Evolutionary conservation across 2,888 invertebrate genomes (phyloP), one percentile per base, ranked within the genome.

Genomic region (Lamellibrachia satsuma): DNA sequence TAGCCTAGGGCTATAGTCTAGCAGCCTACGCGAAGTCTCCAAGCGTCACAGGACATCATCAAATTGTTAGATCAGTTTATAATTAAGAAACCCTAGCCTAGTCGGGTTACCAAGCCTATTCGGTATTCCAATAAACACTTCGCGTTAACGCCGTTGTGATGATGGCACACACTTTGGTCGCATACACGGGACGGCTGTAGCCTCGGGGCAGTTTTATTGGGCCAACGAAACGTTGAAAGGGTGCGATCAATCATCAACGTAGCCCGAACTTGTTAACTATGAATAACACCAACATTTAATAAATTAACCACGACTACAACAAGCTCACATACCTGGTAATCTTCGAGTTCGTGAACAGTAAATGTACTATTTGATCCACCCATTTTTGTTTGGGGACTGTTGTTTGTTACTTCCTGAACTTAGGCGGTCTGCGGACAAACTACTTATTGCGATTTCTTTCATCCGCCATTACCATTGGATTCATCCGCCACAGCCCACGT

Each of bases 301-400:
- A 1, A 39, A 0, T 22, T 75, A 11, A 22, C 22, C 4, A 22
- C 15, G 75, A 75, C 75, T 75, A 75, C 75, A 22, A 75, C 75
- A 75, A 75, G 6, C 22, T 6, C 15, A 75, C 75, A 75, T 97
- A 98, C 96, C 95, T 96, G 96, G 96, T 98, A 98, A 97, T 98
- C 98, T 96, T 98, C 98, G 27, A 98, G 97, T 97, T 98, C 98
- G 96, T 98, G 98, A 95, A 98, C 98, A 2, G 98, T 98, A 96
- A 98, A 98, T 95, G 98, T 95, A 94, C 96, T 96, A 22, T 98
- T 96, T 52, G 95, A 94, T 52, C 94, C 94, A 90, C 96, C 96
- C 96, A 96, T 96, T 92, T 93, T 94, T 39, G 39, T 90, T 51
- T 51, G 7, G 15, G 90, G 7, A 15, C 11, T 91, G 15, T n/a